Conservation (phyloP, 2,113 vertebrate genomes). For the Chloebia gouldiae region DNA sequence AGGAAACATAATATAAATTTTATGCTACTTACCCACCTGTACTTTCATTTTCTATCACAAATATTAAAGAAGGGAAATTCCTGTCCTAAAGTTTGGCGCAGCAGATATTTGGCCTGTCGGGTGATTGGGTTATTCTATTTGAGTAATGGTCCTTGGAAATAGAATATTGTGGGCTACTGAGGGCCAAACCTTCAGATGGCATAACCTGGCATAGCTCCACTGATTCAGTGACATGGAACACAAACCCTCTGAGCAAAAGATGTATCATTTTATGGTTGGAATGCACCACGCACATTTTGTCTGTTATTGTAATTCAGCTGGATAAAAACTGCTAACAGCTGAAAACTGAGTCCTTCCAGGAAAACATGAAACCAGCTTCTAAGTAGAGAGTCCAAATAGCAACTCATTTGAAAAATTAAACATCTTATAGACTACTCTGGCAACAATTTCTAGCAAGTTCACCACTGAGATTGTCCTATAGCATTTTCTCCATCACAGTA, state of each 20-base stretch:
- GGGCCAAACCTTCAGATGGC: constrained; percentile 11
- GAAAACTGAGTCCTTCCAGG: background rate
- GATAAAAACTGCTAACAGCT: background rate
- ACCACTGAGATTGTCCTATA: background rate
- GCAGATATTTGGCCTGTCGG: background rate
- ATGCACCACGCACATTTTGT: background rate
- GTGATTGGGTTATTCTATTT: background rate
- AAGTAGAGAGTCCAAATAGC: background rate
- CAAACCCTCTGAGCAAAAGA: background rate
- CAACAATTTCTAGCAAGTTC: background rate
- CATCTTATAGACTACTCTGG: background rate
- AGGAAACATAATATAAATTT: background rate
- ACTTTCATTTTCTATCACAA: background rate
- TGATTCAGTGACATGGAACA: background rate
- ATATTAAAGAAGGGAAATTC: background rate
- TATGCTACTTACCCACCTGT: background rate
- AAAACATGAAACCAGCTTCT: background rate
- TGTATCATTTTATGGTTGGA: background rate
- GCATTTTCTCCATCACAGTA: background rate
- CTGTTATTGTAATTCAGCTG: background rate
- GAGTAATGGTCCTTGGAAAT: constrained; percentile 22
- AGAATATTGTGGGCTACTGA: background rate
- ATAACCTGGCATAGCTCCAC: background rate
- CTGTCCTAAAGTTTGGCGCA: background rate
- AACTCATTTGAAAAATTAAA: background rate